Conservation (phyloP, 2,113 vertebrate genomes). For the Syngnathoides biaculeatus region DNA sequence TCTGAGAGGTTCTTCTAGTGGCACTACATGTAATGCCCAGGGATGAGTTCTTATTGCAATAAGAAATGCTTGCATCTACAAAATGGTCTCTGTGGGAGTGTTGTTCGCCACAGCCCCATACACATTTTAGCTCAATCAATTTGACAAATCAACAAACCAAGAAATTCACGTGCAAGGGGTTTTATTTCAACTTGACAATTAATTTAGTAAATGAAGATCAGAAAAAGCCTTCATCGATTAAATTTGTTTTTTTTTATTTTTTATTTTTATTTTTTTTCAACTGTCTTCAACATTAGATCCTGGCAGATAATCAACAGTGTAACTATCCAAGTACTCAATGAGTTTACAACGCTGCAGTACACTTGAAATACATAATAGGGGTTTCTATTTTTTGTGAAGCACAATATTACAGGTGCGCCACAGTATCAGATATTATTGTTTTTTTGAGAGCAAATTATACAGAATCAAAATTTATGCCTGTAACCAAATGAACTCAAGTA, state of each 20-base stretch:
- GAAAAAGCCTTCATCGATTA: not conserved
- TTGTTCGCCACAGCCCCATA: too few species aligned
- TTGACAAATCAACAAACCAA: too few species aligned
- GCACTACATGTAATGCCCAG: too few species aligned
- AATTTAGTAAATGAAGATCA: not conserved
- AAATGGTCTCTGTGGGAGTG: too few species aligned
- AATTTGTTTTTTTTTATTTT: not conserved
- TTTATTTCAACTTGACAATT: too few species aligned
- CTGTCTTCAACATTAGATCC: not conserved
- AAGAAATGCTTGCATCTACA: too few species aligned
- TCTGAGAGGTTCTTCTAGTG: too few species aligned
- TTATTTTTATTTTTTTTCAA: not conserved
- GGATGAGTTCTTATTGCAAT: too few species aligned
- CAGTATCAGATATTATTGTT: conserved; percentile 1
- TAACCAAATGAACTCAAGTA: not conserved
- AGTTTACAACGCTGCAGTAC: not conserved
- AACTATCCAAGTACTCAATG: not conserved
- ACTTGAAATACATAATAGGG: not conserved
- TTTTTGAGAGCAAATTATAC: not conserved
- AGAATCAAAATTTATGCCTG: too few species aligned
- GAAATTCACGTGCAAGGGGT: too few species aligned
- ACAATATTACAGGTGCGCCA: not conserved
- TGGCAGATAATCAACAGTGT: not conserved
- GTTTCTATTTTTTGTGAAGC: not conserved
- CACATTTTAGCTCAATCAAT: too few species aligned